Evolutionary conservation across 2,888 invertebrate genomes (phyloP).

Genomic region (Matsumyia berberina): DNA sequence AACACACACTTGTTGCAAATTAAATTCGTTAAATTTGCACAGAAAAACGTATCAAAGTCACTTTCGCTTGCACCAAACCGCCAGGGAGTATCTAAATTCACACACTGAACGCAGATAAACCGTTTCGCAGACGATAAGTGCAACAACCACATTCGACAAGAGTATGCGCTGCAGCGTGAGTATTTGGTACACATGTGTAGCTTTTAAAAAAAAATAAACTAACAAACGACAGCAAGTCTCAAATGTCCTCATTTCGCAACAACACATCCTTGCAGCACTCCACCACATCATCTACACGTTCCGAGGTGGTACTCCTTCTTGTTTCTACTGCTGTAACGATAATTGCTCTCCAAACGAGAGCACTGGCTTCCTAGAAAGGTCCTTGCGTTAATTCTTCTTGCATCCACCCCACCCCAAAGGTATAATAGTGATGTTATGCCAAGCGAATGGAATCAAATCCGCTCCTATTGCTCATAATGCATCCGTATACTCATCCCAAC

Average conservation of each 20-base stretch:
- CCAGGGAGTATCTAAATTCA: constrained; percentile 38
- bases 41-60: constrained; percentile 5
- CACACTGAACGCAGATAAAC: constrained; percentile 60
- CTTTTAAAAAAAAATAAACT: constrained; percentile 16
- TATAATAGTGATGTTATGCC: constrained; percentile 59
- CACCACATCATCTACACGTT: constrained; percentile 28
- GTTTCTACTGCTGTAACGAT: constrained; percentile 54
- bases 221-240: constrained; percentile 35
- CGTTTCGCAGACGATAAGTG: constrained; percentile 40
- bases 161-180: constrained; percentile 64
- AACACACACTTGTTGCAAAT: constrained; percentile 72
- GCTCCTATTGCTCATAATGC: constrained; percentile 69
- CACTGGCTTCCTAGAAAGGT: constrained; percentile 72
- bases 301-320: constrained; percentile 15
- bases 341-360: constrained; percentile 75
- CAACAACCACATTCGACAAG: constrained; percentile 41
- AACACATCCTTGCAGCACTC: constrained; percentile 62
- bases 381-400: constrained; percentile 74
- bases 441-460: constrained; percentile 66
- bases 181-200: constrained; percentile 3
- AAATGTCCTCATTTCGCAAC: constrained; percentile 68
- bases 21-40: constrained; percentile 31
- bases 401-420: constrained; percentile 28
- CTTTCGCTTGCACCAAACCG: constrained; percentile 40
- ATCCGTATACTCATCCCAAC: constrained; percentile 38